Evolutionary conservation across 2,797 vertebrate genomes (phyloP), one percentile per base, ranked within the genome.

Genomic region (Amphiprion clarkii): DNA sequence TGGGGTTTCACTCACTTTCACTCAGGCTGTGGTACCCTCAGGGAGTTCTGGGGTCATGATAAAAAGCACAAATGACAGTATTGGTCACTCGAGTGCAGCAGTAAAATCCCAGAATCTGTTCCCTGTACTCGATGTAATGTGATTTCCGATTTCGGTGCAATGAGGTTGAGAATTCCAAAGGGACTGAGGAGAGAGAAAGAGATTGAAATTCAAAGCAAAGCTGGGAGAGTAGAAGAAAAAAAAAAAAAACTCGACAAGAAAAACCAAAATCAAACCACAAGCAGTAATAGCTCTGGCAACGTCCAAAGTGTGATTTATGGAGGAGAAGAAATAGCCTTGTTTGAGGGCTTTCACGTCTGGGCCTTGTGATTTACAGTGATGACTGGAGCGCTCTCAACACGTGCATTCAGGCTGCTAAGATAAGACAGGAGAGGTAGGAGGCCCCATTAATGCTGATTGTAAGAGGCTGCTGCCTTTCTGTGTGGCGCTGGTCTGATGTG

Each of bases 231-330:
- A 39, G 13, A 12, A n/a, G 36, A 23, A 23, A 23, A 23, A 23
- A 23, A 23, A 33, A 58, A 55, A 58, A 31, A 9, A 1, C 23
- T 9, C 25, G 19, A 66, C 42, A 60, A 61, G 19, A 67, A 76
- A 66, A 78, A n/a, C 0, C 51, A 57, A 85, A 82, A 82, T 79
- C 78, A 76, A 79, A 63, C 71, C 58, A 21, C 17, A 17, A 76
- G 81, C 78, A 48, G 74, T 84, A 89, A 88, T 85, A 80, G 79
- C 76, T 71, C 42, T 78, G 73, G 78, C 63, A 31, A 5, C 5
- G 2, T 87, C 81, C 46, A 53, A 64, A 54, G 64, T 83, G 74
- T 94, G 90, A 93, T 92, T 88, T 82, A 92, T 90, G 71, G 71
- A 59, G 48, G 80, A 70, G 69, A 69, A 86, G 84, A 84, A 92